phyloP scores from a whole-genome alignment of 2,113 vertebrate genomes.

The Halcyon senegalensis region DNA sequence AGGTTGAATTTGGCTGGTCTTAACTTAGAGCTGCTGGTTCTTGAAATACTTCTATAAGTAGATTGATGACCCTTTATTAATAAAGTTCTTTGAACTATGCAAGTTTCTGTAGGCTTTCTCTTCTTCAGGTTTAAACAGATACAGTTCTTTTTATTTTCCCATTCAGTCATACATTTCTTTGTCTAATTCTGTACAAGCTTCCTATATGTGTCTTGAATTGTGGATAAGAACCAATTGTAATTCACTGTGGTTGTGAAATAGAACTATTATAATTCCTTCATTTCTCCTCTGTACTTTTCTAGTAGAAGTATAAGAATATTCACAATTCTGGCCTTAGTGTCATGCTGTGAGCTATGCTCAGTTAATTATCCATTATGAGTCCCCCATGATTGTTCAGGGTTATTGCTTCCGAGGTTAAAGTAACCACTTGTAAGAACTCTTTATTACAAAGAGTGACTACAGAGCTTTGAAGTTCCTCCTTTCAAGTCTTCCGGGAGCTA shows the following conservation, averaged over 20 bases:
- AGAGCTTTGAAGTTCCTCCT: not conserved
- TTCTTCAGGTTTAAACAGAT: not conserved
- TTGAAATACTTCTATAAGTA: slow-evolving; percentile 22
- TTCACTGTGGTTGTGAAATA: not conserved
- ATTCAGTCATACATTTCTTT: slow-evolving; percentile 20
- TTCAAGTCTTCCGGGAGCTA: not conserved
- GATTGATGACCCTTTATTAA: slow-evolving; percentile 19
- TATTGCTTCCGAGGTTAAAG: slow-evolving; percentile 45
- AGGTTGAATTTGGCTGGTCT: not conserved
- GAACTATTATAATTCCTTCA: slow-evolving; percentile 29
- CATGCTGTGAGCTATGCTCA: slow-evolving; percentile 7
- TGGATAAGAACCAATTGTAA: slow-evolving; percentile 40
- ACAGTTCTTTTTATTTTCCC: slow-evolving; percentile 29
- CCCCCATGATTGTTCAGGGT: slow-evolving; percentile 13
- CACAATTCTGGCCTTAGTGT: not conserved
- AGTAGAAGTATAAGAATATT: slow-evolving; percentile 27
- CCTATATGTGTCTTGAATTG: slow-evolving; percentile 17
- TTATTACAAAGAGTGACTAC: not conserved
- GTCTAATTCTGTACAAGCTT: slow-evolving; percentile 30
- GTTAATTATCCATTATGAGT: slow-evolving; percentile 46
- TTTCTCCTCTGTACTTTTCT: slow-evolving; percentile 40
- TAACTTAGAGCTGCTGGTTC: not conserved
- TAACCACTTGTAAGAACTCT: slow-evolving; percentile 19
- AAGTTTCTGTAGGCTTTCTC: slow-evolving; percentile 19
- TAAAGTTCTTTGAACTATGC: slow-evolving; percentile 3